Evolutionary conservation across 2,797 vertebrate species (phyloP).

Genomic region (Poeciliopsis presidionis): DNA sequence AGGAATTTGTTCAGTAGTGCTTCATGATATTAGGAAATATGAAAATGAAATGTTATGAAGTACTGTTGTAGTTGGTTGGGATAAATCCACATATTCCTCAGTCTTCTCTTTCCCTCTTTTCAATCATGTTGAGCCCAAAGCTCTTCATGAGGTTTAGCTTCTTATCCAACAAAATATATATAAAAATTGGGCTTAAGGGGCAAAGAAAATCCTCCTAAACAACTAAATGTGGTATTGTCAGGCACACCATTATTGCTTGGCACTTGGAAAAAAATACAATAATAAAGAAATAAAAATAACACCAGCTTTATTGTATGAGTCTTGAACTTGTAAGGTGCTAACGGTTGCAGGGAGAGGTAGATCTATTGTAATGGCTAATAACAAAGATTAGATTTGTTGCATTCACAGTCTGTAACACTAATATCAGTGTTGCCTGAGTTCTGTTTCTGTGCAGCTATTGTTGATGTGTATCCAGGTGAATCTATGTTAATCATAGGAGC

Average conservation of each 20-base stretch:
- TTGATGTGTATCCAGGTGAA: neutral
- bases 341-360: neutral
- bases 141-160: neutral
- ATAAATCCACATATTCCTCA: neutral
- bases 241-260: neutral
- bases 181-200: neutral
- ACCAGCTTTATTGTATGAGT: neutral
- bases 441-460: neutral
- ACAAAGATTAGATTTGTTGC: neutral
- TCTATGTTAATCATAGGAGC: neutral
- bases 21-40: neutral
- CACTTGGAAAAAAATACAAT: neutral
- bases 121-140: neutral
- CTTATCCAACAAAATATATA: neutral
- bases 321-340: neutral
- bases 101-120: neutral
- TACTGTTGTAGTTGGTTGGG: neutral
- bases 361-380: neutral
- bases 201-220: neutral
- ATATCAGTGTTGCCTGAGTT: neutral
- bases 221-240: neutral
- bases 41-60: neutral
- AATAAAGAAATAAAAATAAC: neutral
- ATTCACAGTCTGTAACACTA: neutral
- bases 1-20: neutral